A percentile compares a stretch with the other conserved stretches of the same genome.
Evolutionary conservation across 1,140 invertebrate genomes (phyloP).

Genomic region (Trinorchestia longiramus): DNA sequence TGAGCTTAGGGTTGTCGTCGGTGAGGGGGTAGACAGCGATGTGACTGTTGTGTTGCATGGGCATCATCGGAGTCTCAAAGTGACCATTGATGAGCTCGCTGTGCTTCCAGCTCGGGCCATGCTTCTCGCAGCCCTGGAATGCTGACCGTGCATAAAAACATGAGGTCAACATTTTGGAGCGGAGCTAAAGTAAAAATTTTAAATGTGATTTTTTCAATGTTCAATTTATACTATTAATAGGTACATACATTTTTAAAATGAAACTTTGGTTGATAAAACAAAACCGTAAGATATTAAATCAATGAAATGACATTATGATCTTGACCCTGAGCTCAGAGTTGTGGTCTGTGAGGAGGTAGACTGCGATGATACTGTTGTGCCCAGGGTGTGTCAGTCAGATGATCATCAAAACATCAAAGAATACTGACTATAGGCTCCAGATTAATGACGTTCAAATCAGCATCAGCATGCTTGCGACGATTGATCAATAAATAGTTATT

Average conservation of each 20-base stretch:
- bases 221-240: no score
- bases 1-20: neutral
- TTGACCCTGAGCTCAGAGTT: neutral
- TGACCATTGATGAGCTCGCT: neutral
- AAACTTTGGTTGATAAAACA: no score
- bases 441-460: no score
- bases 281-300: no score
- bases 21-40: conserved; percentile 46
- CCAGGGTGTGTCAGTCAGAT: no score
- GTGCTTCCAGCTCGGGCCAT: neutral
- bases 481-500: no score
- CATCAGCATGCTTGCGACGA: no score
- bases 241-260: no score
- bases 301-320: conserved; percentile 24
- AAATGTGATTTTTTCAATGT: neutral
- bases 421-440: no score
- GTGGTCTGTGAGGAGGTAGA: conserved; percentile 17
- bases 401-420: no score
- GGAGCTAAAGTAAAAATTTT: neutral
- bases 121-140: neutral
- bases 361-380: conserved; percentile 12
- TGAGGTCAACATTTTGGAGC: neutral
- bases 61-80: neutral
- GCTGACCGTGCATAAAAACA: neutral
- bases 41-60: neutral